These are phyloP conservation scores for Columba guinea DNA, from an alignment of 2,797 vertebrate genomes.

Conservation along the genomic window DNA sequence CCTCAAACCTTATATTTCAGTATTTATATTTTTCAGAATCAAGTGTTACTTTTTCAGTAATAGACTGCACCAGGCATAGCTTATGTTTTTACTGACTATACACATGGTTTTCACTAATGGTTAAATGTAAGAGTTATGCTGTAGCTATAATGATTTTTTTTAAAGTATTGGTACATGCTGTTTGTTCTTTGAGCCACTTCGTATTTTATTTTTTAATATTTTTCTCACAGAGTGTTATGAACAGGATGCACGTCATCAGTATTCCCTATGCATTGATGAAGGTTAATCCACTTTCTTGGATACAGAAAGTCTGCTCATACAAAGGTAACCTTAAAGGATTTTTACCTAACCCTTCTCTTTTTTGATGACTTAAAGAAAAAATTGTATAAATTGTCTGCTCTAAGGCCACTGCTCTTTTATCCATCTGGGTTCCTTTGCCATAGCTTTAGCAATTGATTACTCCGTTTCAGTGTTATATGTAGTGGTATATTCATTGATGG, in stretches of 20 bases:
- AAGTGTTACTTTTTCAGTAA: not conserved
- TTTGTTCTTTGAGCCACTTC: not conserved
- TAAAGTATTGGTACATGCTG: not conserved
- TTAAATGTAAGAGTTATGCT: not conserved
- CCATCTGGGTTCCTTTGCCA: not conserved
- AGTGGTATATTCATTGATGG: not conserved
- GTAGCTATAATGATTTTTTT: not conserved
- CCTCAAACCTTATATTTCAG: not conserved
- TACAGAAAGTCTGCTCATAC: slow-evolving; percentile 93
- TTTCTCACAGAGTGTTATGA: slow-evolving; percentile 89
- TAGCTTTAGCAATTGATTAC: not conserved
- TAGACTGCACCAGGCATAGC: not conserved
- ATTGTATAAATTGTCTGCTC: not conserved
- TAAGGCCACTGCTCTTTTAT: not conserved
- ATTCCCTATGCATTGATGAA: slow-evolving; percentile 98
- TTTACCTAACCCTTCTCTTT: not conserved
- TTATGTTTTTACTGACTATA: not conserved
- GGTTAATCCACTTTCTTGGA: slow-evolving; percentile 97
- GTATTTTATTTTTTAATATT: not conserved
- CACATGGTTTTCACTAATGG: not conserved
- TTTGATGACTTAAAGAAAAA: not conserved
- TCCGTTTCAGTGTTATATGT: not conserved
- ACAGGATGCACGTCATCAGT: slow-evolving; percentile 95
- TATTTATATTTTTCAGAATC: not conserved
- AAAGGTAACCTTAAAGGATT: slow-evolving; percentile 83